A percentile compares a stretch with the other conserved stretches of the same genome.
Conservation (phyloP, 2,113 vertebrate species). For the Perca fluviatilis region DNA sequence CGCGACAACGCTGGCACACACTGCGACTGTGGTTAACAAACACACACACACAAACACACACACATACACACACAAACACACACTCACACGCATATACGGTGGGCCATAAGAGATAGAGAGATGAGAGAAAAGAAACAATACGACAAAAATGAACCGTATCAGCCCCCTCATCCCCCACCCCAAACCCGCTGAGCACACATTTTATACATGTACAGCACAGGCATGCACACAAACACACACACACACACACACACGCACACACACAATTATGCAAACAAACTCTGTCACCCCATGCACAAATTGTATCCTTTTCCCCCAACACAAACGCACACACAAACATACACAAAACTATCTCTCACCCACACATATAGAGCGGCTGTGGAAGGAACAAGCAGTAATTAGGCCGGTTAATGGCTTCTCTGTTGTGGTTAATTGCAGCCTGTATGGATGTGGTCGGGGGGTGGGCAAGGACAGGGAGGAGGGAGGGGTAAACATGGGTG, state of each 20-base stretch:
- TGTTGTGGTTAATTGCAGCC: slow-evolving; percentile 82
- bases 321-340: not conserved
- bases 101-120: not conserved
- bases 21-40: slow-evolving; percentile 4
- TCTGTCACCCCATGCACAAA: slow-evolving; percentile 5
- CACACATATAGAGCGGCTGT: slow-evolving; percentile 57
- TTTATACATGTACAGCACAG: not conserved
- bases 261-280: not conserved
- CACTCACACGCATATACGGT: slow-evolving; percentile 5
- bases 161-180: not conserved
- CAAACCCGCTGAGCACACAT: slow-evolving; percentile 8
- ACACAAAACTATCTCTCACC: slow-evolving; percentile 26
- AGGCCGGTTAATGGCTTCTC: slow-evolving; percentile 72
- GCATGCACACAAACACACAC: not conserved
- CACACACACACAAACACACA: not conserved
- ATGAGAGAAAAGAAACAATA: not conserved
- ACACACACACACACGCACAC: not conserved
- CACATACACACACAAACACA: slow-evolving; percentile 5
- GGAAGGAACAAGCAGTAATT: slow-evolving; percentile 78
- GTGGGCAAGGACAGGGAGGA: not conserved
- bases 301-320: not conserved
- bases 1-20: not conserved
- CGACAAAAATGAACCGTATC: not conserved
- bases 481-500: slow-evolving; percentile 17
- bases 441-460: slow-evolving; percentile 55